These are phyloP conservation scores for Carabus problematicus DNA, from an alignment of 2,888 invertebrate genomes.

Conservation along the genomic window DNA sequence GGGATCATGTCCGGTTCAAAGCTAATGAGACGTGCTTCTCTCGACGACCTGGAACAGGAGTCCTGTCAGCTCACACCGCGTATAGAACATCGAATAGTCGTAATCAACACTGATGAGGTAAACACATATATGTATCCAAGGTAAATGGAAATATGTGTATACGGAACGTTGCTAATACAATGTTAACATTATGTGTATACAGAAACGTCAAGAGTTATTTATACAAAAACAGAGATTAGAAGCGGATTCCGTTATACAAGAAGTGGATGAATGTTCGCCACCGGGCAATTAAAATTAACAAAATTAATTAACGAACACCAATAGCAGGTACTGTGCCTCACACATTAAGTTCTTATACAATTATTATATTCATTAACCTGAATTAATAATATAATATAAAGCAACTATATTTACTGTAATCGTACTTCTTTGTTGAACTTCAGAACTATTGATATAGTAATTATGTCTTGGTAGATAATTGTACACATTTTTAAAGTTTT, in stretches of 20 bases:
- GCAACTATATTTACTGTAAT: slow-evolving; percentile 26
- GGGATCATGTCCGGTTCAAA: slow-evolving; percentile 56
- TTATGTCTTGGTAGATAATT: too few species aligned
- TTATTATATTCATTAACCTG: not conserved
- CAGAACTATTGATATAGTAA: slow-evolving; percentile 1
- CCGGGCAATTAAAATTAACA: slow-evolving; percentile 48
- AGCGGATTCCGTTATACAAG: slow-evolving; percentile 73
- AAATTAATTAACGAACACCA: slow-evolving; percentile 22
- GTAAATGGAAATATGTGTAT: not conserved
- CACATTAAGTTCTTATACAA: too few species aligned
- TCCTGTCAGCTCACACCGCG: slow-evolving; percentile 82
- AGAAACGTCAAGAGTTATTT: slow-evolving; percentile 67
- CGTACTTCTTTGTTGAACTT: slow-evolving; percentile 10
- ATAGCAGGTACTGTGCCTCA: slow-evolving; percentile 41
- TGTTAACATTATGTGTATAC: slow-evolving; percentile 47
- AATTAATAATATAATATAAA: slow-evolving; percentile 4
- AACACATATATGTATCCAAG: not conserved
- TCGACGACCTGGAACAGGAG: slow-evolving; percentile 83
- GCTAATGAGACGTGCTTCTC: slow-evolving; percentile 73
- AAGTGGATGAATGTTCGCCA: slow-evolving; percentile 71
- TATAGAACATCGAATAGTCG: slow-evolving; percentile 80
- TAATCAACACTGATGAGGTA: slow-evolving; percentile 78
- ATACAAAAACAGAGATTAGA: slow-evolving; percentile 69
- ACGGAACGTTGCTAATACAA: not conserved
- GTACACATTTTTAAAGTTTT: not conserved